These are phyloP conservation scores for Plecotus auritus DNA, from an alignment of 2,113 vertebrate genomes.

Conservation along the genomic window DNA sequence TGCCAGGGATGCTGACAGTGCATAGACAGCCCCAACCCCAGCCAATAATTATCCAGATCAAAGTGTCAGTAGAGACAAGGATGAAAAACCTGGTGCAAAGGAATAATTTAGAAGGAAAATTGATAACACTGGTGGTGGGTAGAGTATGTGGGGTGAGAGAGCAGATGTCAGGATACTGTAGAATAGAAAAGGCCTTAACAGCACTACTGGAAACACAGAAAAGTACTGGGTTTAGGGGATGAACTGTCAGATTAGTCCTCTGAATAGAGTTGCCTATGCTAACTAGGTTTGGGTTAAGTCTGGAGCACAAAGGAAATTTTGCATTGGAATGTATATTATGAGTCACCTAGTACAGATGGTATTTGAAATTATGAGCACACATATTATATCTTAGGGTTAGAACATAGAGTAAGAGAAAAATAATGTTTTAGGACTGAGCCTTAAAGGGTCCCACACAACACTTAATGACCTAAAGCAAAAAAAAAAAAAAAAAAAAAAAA, in stretches of 20 bases:
- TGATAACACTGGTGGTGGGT: not conserved
- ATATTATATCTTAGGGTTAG: not conserved
- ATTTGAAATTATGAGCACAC: not conserved
- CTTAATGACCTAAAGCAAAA: not conserved
- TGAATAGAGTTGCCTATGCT: not conserved
- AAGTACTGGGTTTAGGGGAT: not conserved
- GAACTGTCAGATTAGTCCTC: not conserved
- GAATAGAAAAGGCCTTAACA: not conserved
- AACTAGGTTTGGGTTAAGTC: not conserved
- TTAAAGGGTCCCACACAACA: not conserved
- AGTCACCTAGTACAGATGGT: not conserved
- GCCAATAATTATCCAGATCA: not conserved
- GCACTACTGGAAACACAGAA: no score
- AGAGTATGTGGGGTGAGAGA: not conserved
- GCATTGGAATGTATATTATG: not conserved
- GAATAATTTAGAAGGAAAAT: not conserved
- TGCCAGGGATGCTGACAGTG: not conserved
- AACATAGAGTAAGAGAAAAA: not conserved
- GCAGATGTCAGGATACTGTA: not conserved
- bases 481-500: accelerated
- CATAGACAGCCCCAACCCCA: not conserved
- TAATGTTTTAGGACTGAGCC: not conserved
- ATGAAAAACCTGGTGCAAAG: not conserved
- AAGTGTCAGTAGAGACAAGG: not conserved
- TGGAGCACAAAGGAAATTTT: not conserved